A percentile compares a stretch with the other conserved stretches of the same genome.
These are phyloP conservation scores for Ia io DNA, from an alignment of 2,113 vertebrate genomes.

Conservation along the genomic window DNA sequence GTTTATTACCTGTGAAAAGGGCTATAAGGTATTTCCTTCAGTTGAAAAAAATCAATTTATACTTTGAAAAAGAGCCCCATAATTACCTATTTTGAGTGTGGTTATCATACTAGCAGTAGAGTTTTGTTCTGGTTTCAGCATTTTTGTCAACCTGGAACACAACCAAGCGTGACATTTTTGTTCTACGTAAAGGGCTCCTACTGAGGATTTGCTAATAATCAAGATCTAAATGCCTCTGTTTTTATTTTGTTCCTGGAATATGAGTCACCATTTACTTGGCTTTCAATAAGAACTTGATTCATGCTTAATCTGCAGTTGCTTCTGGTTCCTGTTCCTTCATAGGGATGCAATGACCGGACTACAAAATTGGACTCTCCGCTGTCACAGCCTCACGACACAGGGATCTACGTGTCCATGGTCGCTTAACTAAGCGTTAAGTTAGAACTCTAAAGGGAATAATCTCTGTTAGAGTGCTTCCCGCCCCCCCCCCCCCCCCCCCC, in stretches of 20 bases:
- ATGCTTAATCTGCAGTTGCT: neutral
- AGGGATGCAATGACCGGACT: neutral
- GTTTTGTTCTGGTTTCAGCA: neutral
- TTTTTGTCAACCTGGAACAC: neutral
- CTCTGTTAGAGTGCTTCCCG: neutral
- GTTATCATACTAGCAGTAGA: neutral
- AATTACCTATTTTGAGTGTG: neutral
- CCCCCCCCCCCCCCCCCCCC: too few species aligned
- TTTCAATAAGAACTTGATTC: neutral
- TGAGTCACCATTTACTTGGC: neutral
- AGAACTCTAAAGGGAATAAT: neutral
- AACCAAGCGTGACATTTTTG: neutral
- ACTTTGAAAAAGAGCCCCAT: neutral
- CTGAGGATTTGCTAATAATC: neutral
- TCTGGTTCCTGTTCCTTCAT: neutral
- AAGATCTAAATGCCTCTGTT: neutral
- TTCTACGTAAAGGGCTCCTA: neutral
- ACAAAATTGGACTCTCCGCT: neutral
- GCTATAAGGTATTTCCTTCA: neutral
- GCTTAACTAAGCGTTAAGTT: neutral
- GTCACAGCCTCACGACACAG: neutral
- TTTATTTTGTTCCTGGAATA: neutral
- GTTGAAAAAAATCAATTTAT: neutral
- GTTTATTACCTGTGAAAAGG: neutral
- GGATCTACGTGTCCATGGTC: neutral